A percentile compares a stretch with the other conserved stretches of the same genome.
phyloP scores from a whole-genome alignment of 2,797 vertebrate genomes.

The Hemibagrus guttatus region DNA sequence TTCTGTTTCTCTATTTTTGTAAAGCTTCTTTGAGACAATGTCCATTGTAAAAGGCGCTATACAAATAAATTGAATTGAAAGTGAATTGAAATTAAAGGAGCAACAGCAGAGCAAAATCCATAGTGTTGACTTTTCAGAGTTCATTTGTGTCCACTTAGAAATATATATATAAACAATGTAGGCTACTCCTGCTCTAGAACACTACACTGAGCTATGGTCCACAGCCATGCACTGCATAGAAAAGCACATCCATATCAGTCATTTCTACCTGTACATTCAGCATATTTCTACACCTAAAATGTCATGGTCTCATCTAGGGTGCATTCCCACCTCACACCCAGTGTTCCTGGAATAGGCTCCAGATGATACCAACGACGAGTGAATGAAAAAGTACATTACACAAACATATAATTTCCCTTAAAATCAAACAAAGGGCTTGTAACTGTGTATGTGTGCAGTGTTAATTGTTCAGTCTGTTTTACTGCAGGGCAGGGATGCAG shows the following conservation, averaged over 20 bases:
- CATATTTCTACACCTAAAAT: neutral
- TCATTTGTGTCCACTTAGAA: too few relatives aligned
- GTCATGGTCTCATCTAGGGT: neutral
- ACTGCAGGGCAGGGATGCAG: constrained; percentile 39
- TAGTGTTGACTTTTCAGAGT: too few relatives aligned
- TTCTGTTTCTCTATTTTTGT: too few relatives aligned
- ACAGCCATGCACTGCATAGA: neutral
- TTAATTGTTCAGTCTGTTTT: constrained; percentile 62
- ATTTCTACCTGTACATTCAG: neutral
- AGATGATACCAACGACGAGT: neutral
- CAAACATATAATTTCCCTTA: constrained; percentile 32
- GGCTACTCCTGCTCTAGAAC: neutral
- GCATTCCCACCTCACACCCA: neutral
- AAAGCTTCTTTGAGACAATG: too few relatives aligned
- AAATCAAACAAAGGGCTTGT: constrained; percentile 38
- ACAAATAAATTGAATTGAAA: too few relatives aligned
- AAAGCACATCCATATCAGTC: neutral
- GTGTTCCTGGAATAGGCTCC: neutral
- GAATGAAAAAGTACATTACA: neutral
- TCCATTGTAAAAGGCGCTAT: too few relatives aligned
- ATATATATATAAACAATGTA: too few relatives aligned
- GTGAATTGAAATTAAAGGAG: too few relatives aligned
- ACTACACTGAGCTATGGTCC: neutral
- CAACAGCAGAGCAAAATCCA: too few relatives aligned
- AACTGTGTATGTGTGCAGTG: constrained; percentile 48